phyloP scores from a whole-genome alignment of 2,888 invertebrate genomes.

The Chymomyza amoena region DNA sequence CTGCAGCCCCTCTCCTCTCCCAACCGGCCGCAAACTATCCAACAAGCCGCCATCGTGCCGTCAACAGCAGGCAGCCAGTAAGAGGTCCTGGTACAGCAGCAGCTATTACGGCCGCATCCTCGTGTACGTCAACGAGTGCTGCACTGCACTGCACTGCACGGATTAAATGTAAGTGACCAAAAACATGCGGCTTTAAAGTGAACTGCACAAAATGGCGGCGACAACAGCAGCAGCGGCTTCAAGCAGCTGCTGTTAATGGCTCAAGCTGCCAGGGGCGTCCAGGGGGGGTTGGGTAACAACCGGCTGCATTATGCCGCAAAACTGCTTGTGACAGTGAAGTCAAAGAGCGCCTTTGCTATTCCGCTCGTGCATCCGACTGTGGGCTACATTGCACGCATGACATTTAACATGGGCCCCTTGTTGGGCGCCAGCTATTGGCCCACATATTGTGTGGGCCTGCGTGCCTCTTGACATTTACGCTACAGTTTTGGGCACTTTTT shows the following conservation, averaged over 20 bases:
- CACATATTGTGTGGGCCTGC: neutral
- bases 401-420: slow-evolving; percentile 37
- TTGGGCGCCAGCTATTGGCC: neutral
- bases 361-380: neutral
- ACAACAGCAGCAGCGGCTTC: neutral
- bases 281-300: neutral
- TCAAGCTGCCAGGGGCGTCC: slow-evolving; percentile 28
- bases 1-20: neutral
- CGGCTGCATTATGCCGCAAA: slow-evolving; percentile 10
- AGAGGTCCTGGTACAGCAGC: neutral
- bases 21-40: neutral
- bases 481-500: neutral
- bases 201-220: slow-evolving; percentile 22
- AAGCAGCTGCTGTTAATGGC: neutral
- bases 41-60: neutral
- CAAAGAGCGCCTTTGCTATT: neutral
- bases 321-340: slow-evolving; percentile 40
- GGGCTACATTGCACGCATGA: slow-evolving; percentile 50
- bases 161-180: slow-evolving; percentile 44
- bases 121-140: neutral
- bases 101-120: neutral
- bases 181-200: slow-evolving; percentile 50
- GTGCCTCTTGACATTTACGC: neutral
- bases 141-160: neutral
- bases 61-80: neutral